A percentile compares a stretch with the other conserved stretches of the same genome.
Conservation (phyloP, 2,888 invertebrate species). For the Pollenia griseotomentosa region DNA sequence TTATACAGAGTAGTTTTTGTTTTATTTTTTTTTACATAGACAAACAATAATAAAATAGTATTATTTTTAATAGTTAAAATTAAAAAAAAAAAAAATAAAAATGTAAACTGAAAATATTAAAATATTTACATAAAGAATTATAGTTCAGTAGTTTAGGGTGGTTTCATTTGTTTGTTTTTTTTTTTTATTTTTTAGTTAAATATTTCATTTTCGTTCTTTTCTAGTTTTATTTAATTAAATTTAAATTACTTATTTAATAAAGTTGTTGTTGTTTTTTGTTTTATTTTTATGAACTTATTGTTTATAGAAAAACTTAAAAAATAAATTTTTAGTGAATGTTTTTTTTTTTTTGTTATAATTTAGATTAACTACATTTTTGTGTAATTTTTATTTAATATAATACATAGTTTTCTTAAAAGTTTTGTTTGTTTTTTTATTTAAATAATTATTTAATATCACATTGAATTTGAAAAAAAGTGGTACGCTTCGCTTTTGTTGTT, state of each 20-base stretch:
- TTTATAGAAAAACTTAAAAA: slow-evolving; percentile 41
- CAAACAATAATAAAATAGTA: slow-evolving; percentile 60
- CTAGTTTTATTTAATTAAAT: slow-evolving; percentile 18
- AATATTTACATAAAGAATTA: slow-evolving; percentile 63
- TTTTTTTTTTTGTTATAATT: slow-evolving; percentile 40
- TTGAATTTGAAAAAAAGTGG: slow-evolving; percentile 78
- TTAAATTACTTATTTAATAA: slow-evolving; percentile 61
- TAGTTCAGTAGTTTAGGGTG: slow-evolving; percentile 30
- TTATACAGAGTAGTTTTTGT: slow-evolving; percentile 59
- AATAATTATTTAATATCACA: slow-evolving; percentile 79
- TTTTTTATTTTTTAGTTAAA: slow-evolving; percentile 12
- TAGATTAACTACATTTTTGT: slow-evolving; percentile 65
- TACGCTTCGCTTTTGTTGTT: slow-evolving; percentile 63
- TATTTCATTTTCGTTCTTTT: slow-evolving; percentile 38
- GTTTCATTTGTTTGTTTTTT: not conserved
- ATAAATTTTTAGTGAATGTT: slow-evolving; percentile 12
- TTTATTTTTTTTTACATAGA: slow-evolving; percentile 60
- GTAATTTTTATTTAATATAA: slow-evolving; percentile 49
- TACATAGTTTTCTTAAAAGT: slow-evolving; percentile 52
- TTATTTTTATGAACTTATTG: slow-evolving; percentile 15
- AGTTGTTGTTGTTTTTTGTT: not conserved
- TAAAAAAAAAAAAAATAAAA: slow-evolving; percentile 55
- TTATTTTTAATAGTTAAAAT: slow-evolving; percentile 32
- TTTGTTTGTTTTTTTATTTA: slow-evolving; percentile 53
- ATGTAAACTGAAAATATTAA: slow-evolving; percentile 56